Percentiles rank a stretch among this genome's conserved stretches.
Conservation (phyloP, 2,113 vertebrate genomes). For the Lycocorax pyrrhopterus region DNA sequence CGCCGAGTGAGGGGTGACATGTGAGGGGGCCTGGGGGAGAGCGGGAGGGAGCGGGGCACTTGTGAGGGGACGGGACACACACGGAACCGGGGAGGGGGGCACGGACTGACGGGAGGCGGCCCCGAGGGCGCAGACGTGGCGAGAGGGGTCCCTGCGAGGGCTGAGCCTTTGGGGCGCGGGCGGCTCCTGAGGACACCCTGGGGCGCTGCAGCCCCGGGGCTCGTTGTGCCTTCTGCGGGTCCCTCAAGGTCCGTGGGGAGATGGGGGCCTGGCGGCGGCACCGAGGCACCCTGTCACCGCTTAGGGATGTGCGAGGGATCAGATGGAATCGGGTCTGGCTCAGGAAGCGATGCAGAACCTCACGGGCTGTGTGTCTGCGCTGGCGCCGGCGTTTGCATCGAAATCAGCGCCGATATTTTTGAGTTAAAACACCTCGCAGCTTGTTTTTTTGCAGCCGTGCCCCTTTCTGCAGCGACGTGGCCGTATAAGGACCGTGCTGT, state of each 20-base stretch:
- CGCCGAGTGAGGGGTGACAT: not conserved
- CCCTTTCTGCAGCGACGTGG: not conserved
- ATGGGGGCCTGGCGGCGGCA: not conserved
- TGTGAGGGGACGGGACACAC: not conserved
- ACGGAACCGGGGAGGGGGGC: not conserved
- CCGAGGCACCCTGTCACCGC: not conserved
- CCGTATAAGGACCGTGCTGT: not conserved
- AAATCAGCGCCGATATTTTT: rapidly evolving
- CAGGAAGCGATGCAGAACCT: not conserved
- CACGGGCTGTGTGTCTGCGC: not conserved
- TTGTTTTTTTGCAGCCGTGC: too few relatives aligned
- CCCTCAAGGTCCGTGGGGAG: not conserved
- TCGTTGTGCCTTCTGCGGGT: not conserved
- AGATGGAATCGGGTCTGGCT: rapidly evolving
- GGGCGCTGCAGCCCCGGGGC: not conserved
- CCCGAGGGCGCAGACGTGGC: not conserved
- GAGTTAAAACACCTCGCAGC: not conserved
- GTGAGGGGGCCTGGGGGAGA: not conserved
- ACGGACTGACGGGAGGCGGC: not conserved
- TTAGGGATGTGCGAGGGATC: rapidly evolving
- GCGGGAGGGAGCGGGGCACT: not conserved
- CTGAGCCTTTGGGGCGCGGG: not conserved
- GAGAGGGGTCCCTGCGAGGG: too few relatives aligned
- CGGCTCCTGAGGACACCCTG: not conserved
- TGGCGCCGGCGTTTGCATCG: not conserved